phyloP scores from a whole-genome alignment of 2,888 invertebrate genomes.

The Pammene fasciana region DNA sequence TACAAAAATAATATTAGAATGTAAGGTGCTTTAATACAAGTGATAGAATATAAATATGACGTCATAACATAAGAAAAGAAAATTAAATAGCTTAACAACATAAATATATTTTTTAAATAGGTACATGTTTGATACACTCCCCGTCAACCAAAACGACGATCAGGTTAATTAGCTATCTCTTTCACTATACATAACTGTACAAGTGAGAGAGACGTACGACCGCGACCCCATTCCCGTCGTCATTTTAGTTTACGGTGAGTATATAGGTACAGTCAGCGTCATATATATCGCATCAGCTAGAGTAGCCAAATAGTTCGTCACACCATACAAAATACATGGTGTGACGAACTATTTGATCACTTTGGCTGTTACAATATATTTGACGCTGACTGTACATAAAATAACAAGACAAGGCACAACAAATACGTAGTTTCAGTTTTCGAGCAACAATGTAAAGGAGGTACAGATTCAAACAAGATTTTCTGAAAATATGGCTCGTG shows the following conservation, averaged over 20 bases:
- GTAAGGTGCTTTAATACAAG: constrained; percentile 80
- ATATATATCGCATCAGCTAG: too few species aligned
- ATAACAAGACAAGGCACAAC: not conserved
- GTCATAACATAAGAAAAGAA: constrained; percentile 46
- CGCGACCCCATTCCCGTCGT: not conserved
- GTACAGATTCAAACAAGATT: too few species aligned
- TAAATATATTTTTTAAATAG: constrained; percentile 7
- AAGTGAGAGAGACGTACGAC: not conserved
- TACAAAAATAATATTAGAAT: constrained; percentile 60
- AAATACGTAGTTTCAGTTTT: not conserved
- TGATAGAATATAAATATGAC: constrained; percentile 64
- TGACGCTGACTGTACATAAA: too few species aligned
- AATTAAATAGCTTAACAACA: constrained; percentile 34
- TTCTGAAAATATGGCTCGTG: too few species aligned
- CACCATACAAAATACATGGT: too few species aligned
- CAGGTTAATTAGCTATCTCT: not conserved
- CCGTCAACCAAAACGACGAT: not conserved
- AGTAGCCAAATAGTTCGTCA: too few species aligned
- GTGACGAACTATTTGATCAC: too few species aligned
- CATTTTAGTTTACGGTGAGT: not conserved
- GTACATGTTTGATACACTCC: not conserved
- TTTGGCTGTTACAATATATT: too few species aligned
- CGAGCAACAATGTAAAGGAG: too few species aligned
- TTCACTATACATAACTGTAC: not conserved
- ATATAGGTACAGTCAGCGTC: too few species aligned